Percentiles rank a stretch among this genome's conserved stretches.
These are phyloP conservation scores for Drosophila pachea DNA, from an alignment of 1,140 invertebrate species.

Conservation along the genomic window DNA sequence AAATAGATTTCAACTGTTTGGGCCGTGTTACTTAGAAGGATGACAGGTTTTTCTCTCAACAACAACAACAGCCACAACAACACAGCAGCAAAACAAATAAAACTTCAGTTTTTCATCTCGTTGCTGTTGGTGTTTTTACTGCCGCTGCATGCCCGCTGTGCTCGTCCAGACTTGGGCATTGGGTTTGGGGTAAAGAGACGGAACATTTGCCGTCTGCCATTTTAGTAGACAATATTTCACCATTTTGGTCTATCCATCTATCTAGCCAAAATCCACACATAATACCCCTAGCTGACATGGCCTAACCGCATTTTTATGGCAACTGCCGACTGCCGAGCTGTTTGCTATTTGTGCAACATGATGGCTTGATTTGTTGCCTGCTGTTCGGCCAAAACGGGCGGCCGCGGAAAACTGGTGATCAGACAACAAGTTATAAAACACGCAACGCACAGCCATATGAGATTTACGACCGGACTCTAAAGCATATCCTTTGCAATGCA, in stretches of 20 bases:
- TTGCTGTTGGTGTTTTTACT: conserved; percentile 27
- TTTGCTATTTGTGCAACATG: conserved; percentile 25
- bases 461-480: no score
- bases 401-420: conserved; percentile 11
- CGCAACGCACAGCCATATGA: neutral
- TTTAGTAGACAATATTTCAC: conserved; percentile 32
- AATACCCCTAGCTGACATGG: conserved; percentile 25
- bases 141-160: neutral
- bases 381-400: conserved; percentile 4
- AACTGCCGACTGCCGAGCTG: neutral
- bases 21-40: conserved; percentile 43
- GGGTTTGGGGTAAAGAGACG: conserved; percentile 37
- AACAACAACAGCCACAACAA: conserved; percentile 14
- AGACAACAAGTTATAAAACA: neutral
- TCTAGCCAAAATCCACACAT: conserved; percentile 7
- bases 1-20: conserved; percentile 60
- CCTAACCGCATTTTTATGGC: conserved; percentile 40
- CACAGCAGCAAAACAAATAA: no score
- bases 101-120: conserved; percentile 31
- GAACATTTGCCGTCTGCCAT: conserved; percentile 42
- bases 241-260: conserved; percentile 19
- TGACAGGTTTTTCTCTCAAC: conserved; percentile 61
- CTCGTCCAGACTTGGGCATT: conserved; percentile 37
- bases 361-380: conserved; percentile 38
- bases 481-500: no score